Base-by-base conservation (phyloP, 2,797 vertebrate species). In the Orientallactaga sibirica region DNA sequence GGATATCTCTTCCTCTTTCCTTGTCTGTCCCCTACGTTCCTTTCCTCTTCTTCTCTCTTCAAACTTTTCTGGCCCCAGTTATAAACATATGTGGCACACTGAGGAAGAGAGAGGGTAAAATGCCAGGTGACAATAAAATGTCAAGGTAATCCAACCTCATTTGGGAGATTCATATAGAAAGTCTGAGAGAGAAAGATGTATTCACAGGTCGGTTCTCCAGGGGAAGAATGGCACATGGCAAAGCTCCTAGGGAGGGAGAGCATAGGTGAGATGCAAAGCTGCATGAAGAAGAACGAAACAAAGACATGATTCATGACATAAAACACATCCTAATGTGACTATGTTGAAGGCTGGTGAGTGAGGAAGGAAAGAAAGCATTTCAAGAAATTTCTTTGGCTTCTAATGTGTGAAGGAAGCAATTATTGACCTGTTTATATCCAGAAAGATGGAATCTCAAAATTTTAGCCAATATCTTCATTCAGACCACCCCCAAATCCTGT, bases 71-170 rank as follows among this genome's bases (percentile, higher is more conserved):
- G 97, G 97, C 92, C 89, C 85, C 82, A 37, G 58, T 88, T 88
- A 83, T 64, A 94, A 95, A 95, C 96, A 97, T 97, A 97, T 97
- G 97, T 89, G 94, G 90, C 88, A 95, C 86, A 92, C 96, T 66
- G 64, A 93, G 96, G 89, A 90, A 85, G 68, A 73, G n/a, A 83
- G 68, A 94, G 81, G 78, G 82, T 80, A 74, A 87, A 86, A 92
- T 96, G 96, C 97, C 96, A 97, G 93, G 85, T 33, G 88, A 96
- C 93, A 96, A 88, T 95, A 92, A 96, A 93, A 95, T 67, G 82
- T 95, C 94, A 97, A 97, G 96, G 94, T 96, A 95, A 97, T 95
- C 97, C 96, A 97, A 97, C 68, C 84, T 97, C 77, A 73, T 93
- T 92, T 95, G 74, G 61, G 93, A 83, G 89, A 80, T 90, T 82